Evolutionary conservation across 2,797 vertebrate species (phyloP), one percentile per base, ranked within the genome.

Genomic region (Sebastes taczanowskii): DNA sequence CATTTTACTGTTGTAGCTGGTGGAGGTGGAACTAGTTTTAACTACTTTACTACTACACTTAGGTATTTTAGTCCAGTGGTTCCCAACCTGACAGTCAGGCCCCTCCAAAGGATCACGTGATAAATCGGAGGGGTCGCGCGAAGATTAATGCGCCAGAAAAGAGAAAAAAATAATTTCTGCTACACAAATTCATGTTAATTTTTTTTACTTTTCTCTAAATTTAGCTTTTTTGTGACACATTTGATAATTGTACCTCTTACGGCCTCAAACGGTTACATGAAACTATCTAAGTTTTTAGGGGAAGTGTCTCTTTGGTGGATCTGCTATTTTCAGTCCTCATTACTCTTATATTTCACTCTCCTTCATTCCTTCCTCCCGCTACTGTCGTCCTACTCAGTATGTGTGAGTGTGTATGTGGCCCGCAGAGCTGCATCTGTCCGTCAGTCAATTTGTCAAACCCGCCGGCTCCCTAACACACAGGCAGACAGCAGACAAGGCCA

Each of bases 381-480:
- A 27, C 65, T 13, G 25, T 70, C 6, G 18, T 30, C 14, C 34
- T 55, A 20, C 29, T 30, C 11, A 56, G 25, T 62, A 11, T 30
- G 62, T 30, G 62, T 64, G 81, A 90, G 87, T 87, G 74, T 89
- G 80, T 77, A 73, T 86, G 86, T 88, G 86, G 88, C 92, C 91
- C 2, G 74, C 86, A 87, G 77, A 85, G 82, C 83, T 89, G 78
- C 90, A 86, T 95, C 92, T 94, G 94, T 96, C 94, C 95, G 88
- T 96, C 89, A 85, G 90, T 91, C 93, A 95, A 94, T 96, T 95
- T 96, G 95, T 96, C 94, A 92, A 94, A 95, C 88, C 92, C 3
- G 5, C 52, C 14, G 74, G 83, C 91, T 94, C 91, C 89, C 88
- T 85, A 75, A 77, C 70, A 64, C 86, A 81, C 67, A 78, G 76